Conservation (phyloP, 2,113 vertebrate species). For the Aix galericulata region DNA sequence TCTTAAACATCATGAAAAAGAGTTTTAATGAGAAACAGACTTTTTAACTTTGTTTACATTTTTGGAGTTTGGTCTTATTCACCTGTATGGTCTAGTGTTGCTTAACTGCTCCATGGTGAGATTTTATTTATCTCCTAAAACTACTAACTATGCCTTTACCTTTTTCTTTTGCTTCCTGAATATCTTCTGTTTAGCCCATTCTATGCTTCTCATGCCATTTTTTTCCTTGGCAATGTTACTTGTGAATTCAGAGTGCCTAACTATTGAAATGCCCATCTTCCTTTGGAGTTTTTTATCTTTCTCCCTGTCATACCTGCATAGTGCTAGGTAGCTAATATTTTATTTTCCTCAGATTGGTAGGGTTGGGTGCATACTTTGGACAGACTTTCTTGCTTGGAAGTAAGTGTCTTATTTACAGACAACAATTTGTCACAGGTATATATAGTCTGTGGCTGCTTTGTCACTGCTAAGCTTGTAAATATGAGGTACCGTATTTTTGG, state of each 20-base stretch:
- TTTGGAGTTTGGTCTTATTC: neutral
- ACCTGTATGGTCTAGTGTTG: neutral
- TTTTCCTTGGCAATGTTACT: neutral
- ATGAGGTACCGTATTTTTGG: neutral
- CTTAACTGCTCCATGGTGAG: neutral
- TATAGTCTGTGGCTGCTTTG: neutral
- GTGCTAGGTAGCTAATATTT: neutral
- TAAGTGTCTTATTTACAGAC: neutral
- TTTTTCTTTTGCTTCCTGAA: neutral
- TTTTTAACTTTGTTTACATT: neutral
- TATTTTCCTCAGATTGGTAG: neutral
- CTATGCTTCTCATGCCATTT: neutral
- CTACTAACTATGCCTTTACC: neutral
- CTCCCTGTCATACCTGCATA: neutral
- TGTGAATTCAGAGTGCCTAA: neutral
- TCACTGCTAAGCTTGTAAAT: neutral
- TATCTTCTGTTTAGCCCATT: neutral
- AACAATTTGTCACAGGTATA: neutral
- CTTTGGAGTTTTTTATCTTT: neutral
- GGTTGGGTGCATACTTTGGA: neutral
- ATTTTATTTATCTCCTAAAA: neutral
- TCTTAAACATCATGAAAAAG: neutral
- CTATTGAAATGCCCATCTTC: neutral
- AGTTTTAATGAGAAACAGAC: neutral
- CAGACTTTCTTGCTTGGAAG: neutral